Percentiles rank a stretch among this genome's conserved stretches.
phyloP scores from a whole-genome alignment of 2,888 invertebrate species.

The Vesta saturnalis region DNA sequence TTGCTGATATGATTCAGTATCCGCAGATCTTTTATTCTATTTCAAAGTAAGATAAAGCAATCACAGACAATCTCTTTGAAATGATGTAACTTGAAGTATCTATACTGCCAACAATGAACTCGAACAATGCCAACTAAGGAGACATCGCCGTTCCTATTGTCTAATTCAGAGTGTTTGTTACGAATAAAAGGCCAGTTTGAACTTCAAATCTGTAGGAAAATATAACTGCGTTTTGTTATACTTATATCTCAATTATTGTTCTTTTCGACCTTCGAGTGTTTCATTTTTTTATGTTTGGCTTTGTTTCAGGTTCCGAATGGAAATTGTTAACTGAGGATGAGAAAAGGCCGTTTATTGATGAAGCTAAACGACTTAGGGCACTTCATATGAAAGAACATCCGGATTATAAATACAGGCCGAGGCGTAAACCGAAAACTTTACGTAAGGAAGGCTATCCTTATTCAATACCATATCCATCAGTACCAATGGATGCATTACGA shows the following conservation, averaged over 20 bases:
- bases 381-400: conserved; percentile 97
- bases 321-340: conserved; percentile 93
- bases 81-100: conserved; percentile 64
- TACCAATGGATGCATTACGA: conserved; percentile 88
- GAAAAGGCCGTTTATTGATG: conserved; percentile 97
- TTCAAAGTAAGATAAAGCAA: conserved; percentile 59
- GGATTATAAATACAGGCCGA: conserved; percentile 92
- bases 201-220: conserved; percentile 57
- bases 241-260: conserved; percentile 35
- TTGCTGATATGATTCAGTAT: conserved; percentile 14
- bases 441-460: conserved; percentile 93
- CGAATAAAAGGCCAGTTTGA: conserved; percentile 61
- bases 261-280: neutral
- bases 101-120: conserved; percentile 59
- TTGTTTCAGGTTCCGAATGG: conserved; percentile 89
- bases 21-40: conserved; percentile 39
- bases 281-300: too few relatives aligned
- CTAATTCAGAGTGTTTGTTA: conserved; percentile 59
- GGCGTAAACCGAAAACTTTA: conserved; percentile 88
- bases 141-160: conserved; percentile 60
- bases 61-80: conserved; percentile 61
- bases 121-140: conserved; percentile 62
- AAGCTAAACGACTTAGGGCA: conserved; percentile 92
- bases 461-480: conserved; percentile 91
- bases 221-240: conserved; percentile 43